Evolutionary conservation across 2,888 invertebrate genomes (phyloP), one percentile per base, ranked within the genome.

Genomic region (Oligia fasciuncula): DNA sequence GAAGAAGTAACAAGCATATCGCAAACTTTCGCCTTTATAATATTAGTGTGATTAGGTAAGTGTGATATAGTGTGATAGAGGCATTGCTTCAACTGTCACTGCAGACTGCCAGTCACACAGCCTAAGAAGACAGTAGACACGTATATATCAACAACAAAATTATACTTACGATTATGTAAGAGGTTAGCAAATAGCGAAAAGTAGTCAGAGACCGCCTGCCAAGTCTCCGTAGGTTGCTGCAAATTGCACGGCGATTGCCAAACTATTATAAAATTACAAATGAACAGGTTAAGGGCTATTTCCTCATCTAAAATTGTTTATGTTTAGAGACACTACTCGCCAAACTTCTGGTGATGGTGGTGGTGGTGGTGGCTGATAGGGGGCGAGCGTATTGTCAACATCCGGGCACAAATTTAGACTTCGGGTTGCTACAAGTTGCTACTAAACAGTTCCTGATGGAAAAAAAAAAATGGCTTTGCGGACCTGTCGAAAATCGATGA

Each of bases 211-310:
- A 79, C 67, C 62, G 54, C 35, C 62, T 81, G 74, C 65, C 78
- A 74, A 75, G 78, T 63, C 72, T 54, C 66, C 72, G 84, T 87
- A 80, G 84, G 77, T 80, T 73, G 87, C 84, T 67, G 70, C 85
- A 80, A 86, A 84, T 85, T 85, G 80, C 87, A 75, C 46, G 11
- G 67, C 23, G 49, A 75, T 86, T 85, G 80, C 84, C 23, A 75
- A 86, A 85, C 73, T 65, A 83, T 79, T 84, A 74, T 78, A 83
- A 78, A 75, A 86, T 82, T 82, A 86, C 86, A 65, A 86, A 86
- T 63, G 40, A 73, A 86, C 75, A 75, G 83, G 74, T 82, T 78
- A 72, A 82, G 86, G 83, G 72, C 78, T 85, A 85, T 85, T 86
- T 82, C 75, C 84, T 73, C 83, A 60, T 78, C 72, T 84, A 54